Evolutionary conservation across 2,113 vertebrate genomes (phyloP), one percentile per base, ranked within the genome.

Genomic region (Xenopus laevis): DNA sequence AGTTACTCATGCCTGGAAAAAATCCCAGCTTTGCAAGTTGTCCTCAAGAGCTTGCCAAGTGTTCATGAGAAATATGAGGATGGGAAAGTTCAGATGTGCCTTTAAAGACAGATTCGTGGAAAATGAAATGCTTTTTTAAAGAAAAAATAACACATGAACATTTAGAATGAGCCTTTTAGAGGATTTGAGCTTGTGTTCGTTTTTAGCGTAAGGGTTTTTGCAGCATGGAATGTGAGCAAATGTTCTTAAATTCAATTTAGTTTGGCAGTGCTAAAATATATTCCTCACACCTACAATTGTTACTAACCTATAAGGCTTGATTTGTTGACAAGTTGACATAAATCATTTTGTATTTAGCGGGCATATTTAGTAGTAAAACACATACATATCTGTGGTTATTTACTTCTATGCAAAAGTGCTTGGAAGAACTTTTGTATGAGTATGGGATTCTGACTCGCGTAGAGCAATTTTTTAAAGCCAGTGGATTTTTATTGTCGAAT

Each of bases 51-150:
- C 86, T 89, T 97, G 96, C 95, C 96, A 98, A 94, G 93, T 94
- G 94, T 95, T 94, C 92, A 94, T 98, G 96, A 95, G 95, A 98
- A 98, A 95, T 86, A 83, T 84, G 84, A 88, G 88, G 92, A 96
- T 94, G 93, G 94, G 93, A 96, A 96, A 92, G 90, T 94, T 95
- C 94, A 96, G 92, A 92, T 92, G 87, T 90, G 89, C 91, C 90
- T 89, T 89, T 88, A 84, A 87, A 90, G 90, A 90, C 89, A 88
- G 88, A 90, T 93, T 91, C 90, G 89, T 91, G 91, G 92, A 91
- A 94, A 92, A 92, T 86, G 83, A 82, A 76, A 76, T 13, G 73
- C 33, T 16, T 52, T 70, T n/a, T 1, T n/a, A 3, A n/a, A n/a
- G 8, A n/a, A n/a, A 55, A 55, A 55, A 55, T 5, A 55, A 18